Base-by-base conservation (phyloP, 2,888 invertebrate genomes). In the Odontocolon sp. region DNA sequence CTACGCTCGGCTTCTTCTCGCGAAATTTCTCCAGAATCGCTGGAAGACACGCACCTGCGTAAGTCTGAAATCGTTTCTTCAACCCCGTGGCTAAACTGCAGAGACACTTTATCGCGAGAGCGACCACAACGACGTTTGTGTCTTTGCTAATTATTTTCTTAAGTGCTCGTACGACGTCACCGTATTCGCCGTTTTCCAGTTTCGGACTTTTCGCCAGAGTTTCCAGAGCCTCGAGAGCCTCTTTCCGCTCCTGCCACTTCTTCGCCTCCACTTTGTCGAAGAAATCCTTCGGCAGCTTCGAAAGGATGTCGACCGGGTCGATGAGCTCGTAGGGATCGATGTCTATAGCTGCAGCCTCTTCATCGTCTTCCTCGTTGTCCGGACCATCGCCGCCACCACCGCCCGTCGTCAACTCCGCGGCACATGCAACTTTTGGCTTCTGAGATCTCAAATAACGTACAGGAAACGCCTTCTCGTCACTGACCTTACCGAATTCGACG, bases 181-280 rank as follows among this genome's bases (percentile, higher is more conserved):
- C 96, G 90, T 98, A 99, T 87, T 99, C 99, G 0, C 98, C 98
- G 81, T 94, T 94, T 87, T 98, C 98, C 50, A 99, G 90, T 89
- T 96, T 98, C 0, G 96, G 98, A 87, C 93, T 94, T 83, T 96
- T 95, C 6, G 96, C 88, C 16, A 98, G 91, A 80, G 93, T 93
- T 80, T 97, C 96, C 8, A 99, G 89, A 0, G 92, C 92, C 83
- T 99, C 99, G 9, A 99, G 90, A 0, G 96, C 95, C 88, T 99
- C 98, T 88, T 98, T 98, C 26, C 99, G 92, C 70, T 99, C 97
- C 87, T 97, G 97, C 99, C 98, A 99, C 87, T 98, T 99, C 90
- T 97, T 98, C 0, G 96, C 96, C 85, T 99, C 98, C 2, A 97
- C 89, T 89, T 98, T 97, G 2, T 98, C 98, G 88, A 95, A 98